Evolutionary conservation across 2,113 vertebrate species (phyloP).

Genomic region (Monopterus albus): DNA sequence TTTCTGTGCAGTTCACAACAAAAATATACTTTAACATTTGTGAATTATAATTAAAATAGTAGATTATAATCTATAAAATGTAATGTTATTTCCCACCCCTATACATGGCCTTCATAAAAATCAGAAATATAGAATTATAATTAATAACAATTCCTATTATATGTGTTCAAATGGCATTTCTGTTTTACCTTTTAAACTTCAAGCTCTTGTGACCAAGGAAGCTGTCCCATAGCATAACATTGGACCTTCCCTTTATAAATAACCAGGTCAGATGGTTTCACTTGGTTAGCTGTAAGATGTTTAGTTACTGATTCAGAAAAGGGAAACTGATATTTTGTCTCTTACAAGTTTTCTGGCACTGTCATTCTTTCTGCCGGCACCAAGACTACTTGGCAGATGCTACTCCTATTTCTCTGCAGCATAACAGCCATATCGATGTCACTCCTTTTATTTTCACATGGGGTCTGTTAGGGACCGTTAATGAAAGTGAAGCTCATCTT

Average conservation of each 20-base stretch:
- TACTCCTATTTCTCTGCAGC: slow-evolving; percentile 43
- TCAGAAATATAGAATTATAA: not conserved
- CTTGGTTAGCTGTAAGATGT: slow-evolving; percentile 10
- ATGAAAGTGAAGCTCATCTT: slow-evolving; percentile 4
- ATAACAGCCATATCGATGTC: slow-evolving; percentile 2
- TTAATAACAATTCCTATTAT: not conserved
- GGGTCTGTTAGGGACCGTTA: slow-evolving; percentile 3
- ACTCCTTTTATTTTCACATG: slow-evolving; percentile 10
- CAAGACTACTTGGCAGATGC: slow-evolving; percentile 37
- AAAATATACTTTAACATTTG: not conserved
- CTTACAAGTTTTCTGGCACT: slow-evolving; percentile 26
- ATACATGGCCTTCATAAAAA: slow-evolving; percentile 1
- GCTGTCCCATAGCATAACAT: not conserved
- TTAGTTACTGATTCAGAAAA: slow-evolving; percentile 16
- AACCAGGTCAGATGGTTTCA: not conserved
- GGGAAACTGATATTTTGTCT: slow-evolving; percentile 28
- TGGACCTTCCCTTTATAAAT: slow-evolving; percentile 1
- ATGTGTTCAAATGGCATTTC: not conserved
- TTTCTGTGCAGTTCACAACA: not conserved
- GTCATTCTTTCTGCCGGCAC: slow-evolving; percentile 18
- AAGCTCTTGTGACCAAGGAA: not conserved
- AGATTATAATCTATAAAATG: not conserved
- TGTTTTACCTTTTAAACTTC: not conserved
- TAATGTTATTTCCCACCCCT: not conserved
- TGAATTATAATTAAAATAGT: not conserved